Evolutionary conservation across 2,888 invertebrate species (phyloP).

Genomic region (Synanthedon formicaeformis): DNA sequence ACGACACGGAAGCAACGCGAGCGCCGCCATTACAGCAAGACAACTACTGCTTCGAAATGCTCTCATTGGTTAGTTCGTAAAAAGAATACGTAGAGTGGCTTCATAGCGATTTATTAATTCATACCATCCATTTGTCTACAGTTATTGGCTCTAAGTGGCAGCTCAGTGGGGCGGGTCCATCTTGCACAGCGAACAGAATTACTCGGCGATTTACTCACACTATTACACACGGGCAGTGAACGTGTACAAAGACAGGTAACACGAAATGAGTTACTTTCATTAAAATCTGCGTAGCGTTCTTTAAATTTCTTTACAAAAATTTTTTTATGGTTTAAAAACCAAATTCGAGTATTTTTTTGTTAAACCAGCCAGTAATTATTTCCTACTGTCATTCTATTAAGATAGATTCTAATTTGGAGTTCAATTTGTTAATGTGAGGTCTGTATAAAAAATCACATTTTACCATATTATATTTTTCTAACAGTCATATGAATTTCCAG

Average conservation of each 20-base stretch:
- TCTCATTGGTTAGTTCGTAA: conserved; percentile 79
- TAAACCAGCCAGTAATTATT: too few species aligned
- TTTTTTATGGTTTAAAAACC: background rate
- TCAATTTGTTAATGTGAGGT: too few species aligned
- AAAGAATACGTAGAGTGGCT: background rate
- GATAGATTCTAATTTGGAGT: too few species aligned
- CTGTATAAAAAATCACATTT: too few species aligned
- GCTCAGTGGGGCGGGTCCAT: conserved; percentile 89
- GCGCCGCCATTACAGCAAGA: conserved; percentile 65
- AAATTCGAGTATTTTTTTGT: too few species aligned
- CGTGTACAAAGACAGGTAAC: conserved; percentile 91
- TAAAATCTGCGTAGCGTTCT: background rate
- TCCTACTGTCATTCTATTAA: too few species aligned
- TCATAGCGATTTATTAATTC: background rate
- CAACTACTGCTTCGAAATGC: conserved; percentile 98
- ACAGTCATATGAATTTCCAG: conserved; percentile 36
- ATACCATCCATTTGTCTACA: conserved; percentile 13
- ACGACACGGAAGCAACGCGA: conserved; percentile 22
- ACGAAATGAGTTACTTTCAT: too few species aligned
- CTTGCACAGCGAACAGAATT: conserved; percentile 90
- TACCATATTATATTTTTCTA: too few species aligned
- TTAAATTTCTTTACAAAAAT: conserved; percentile 1
- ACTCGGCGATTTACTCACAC: conserved; percentile 83
- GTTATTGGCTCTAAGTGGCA: conserved; percentile 90
- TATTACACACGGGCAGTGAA: conserved; percentile 94